A percentile compares a stretch with the other conserved stretches of the same genome.
These are phyloP conservation scores for Phytoseiulus persimilis DNA, from an alignment of 2,888 invertebrate genomes.

Conservation along the genomic window DNA sequence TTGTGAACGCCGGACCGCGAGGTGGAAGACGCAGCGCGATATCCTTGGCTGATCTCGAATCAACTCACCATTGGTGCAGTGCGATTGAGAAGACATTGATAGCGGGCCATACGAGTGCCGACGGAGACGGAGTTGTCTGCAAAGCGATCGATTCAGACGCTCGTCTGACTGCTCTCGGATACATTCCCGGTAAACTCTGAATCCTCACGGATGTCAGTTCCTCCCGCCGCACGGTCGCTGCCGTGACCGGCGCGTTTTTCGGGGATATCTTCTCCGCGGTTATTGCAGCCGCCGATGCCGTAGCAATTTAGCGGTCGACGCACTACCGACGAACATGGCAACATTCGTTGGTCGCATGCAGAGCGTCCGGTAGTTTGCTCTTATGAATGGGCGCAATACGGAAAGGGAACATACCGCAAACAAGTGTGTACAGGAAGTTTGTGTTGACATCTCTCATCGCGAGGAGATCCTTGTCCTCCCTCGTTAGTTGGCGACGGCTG, in stretches of 20 bases:
- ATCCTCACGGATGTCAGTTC: neutral
- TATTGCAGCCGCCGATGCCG: neutral
- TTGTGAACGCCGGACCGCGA: no score
- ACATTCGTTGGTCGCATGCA: neutral
- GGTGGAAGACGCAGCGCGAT: neutral
- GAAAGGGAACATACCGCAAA: constrained; percentile 12
- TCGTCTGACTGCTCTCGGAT: neutral
- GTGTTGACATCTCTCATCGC: constrained; percentile 31
- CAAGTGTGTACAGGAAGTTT: constrained; percentile 28
- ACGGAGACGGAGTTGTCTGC: constrained; percentile 12
- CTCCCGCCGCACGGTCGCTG: neutral
- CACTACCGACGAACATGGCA: neutral
- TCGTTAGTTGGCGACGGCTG: neutral
- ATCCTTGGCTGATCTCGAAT: no score
- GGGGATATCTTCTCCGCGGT: neutral
- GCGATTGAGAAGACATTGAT: constrained; percentile 9
- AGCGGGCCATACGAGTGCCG: constrained; percentile 13
- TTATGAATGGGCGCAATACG: neutral
- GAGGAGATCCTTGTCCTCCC: constrained; percentile 33
- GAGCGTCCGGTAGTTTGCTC: neutral
- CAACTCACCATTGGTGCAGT: neutral
- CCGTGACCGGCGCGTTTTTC: no score
- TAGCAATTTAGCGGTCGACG: neutral
- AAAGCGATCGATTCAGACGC: neutral
- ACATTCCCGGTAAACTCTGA: neutral